These are phyloP conservation scores for Tenthredo notha DNA, from an alignment of 2,888 invertebrate species.

Conservation along the genomic window DNA sequence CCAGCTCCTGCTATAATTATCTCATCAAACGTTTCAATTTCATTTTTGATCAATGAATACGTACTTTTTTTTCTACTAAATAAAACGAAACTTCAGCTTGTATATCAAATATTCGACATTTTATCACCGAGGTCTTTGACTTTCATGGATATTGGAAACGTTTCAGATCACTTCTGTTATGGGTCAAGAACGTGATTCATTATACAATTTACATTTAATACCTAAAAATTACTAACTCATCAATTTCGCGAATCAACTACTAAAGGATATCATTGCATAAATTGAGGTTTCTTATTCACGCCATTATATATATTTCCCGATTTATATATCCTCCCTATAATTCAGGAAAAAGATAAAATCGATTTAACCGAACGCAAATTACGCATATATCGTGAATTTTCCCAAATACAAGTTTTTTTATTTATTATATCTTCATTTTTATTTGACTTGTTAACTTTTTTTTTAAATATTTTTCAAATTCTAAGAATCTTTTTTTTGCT, in stretches of 20 bases:
- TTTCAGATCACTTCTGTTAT: constrained; percentile 29
- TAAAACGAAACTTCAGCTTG: background rate
- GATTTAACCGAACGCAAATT: background rate
- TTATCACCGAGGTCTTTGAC: constrained; percentile 34
- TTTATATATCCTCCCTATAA: background rate
- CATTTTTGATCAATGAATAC: constrained; percentile 6
- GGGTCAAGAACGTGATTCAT: constrained; percentile 9
- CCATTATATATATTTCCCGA: background rate
- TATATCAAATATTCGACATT: background rate
- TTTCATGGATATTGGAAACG: constrained; percentile 16
- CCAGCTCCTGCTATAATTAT: background rate
- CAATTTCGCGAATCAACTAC: background rate
- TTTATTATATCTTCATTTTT: background rate
- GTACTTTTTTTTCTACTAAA: background rate
- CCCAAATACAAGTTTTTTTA: background rate
- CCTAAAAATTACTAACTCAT: background rate
- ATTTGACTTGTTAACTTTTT: background rate
- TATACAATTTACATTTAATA: background rate
- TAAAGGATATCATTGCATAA: background rate
- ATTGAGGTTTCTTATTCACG: background rate
- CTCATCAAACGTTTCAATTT: background rate
- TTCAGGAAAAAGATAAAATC: background rate
- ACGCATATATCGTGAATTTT: background rate
- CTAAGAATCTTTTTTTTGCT: background rate
- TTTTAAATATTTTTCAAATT: background rate